Conservation (phyloP, 2,888 invertebrate genomes). For the Apeira syringaria region DNA sequence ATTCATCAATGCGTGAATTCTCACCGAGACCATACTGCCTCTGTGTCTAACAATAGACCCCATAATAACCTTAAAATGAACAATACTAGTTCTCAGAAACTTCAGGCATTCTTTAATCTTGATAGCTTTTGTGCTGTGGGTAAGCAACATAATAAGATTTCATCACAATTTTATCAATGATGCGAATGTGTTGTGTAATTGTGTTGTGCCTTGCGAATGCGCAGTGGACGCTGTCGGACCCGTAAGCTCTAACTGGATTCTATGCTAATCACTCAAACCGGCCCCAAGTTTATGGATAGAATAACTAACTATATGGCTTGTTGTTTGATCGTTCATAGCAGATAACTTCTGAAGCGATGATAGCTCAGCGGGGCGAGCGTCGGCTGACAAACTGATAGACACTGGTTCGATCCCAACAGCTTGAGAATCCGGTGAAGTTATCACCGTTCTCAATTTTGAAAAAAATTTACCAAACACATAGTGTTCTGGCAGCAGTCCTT, state of each 20-base stretch:
- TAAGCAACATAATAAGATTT: conserved; percentile 70
- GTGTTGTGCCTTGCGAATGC: not conserved
- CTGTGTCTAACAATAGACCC: conserved; percentile 39
- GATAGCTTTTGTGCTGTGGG: conserved; percentile 60
- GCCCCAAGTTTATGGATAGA: conserved; percentile 1
- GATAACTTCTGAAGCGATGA: too few species aligned
- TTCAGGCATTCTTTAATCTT: conserved; percentile 52
- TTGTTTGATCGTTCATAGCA: too few species aligned
- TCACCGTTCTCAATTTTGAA: too few species aligned
- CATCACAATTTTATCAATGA: conserved; percentile 68
- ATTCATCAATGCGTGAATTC: conserved; percentile 15
- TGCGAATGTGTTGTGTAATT: conserved; percentile 48
- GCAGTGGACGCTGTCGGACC: not conserved
- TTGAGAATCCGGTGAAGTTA: too few species aligned
- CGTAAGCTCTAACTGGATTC: conserved; percentile 12
- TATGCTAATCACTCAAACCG: conserved; percentile 12
- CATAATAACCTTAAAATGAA: conserved; percentile 47
- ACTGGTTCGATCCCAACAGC: too few species aligned
- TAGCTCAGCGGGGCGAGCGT: too few species aligned
- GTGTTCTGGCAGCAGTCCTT: too few species aligned
- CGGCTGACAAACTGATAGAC: too few species aligned
- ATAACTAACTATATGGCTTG: too few species aligned
- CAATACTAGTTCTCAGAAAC: conserved; percentile 52
- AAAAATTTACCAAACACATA: too few species aligned
- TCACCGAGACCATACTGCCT: conserved; percentile 7